A percentile compares a stretch with the other conserved stretches of the same genome.
These are phyloP conservation scores for Calephelis perditalis DNA, from an alignment of 2,888 invertebrate genomes.

Conservation along the genomic window DNA sequence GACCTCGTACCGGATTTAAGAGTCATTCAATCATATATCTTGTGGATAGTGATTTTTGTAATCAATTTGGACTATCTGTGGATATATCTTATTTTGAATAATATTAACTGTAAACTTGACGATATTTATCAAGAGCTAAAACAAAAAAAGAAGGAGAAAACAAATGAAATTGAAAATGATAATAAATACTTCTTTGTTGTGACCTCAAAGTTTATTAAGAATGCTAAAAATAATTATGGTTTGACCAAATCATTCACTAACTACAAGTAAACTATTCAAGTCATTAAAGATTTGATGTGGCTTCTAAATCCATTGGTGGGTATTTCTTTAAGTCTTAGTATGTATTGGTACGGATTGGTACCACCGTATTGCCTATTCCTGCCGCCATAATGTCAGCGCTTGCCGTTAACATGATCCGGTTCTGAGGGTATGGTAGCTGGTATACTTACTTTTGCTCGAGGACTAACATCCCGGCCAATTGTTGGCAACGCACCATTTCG, in stretches of 20 bases:
- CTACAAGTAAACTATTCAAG: conserved; percentile 20
- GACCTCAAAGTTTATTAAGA: conserved; percentile 16
- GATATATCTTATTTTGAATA: conserved; percentile 19
- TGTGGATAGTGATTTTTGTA: conserved; percentile 13
- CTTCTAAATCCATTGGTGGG: conserved; percentile 22
- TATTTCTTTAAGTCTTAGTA: background rate
- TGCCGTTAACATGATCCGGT: too few species aligned
- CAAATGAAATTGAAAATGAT: background rate
- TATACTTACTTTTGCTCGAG: too few species aligned
- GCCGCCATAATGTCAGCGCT: too few species aligned
- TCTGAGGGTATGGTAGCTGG: too few species aligned
- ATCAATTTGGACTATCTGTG: conserved; percentile 20
- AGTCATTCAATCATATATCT: background rate
- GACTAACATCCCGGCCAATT: too few species aligned
- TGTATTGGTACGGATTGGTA: too few species aligned
- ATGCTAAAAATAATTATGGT: background rate
- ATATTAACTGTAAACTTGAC: conserved; percentile 17
- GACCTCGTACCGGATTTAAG: background rate
- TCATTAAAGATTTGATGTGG: conserved; percentile 20
- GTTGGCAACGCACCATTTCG: too few species aligned
- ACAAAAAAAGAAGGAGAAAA: background rate
- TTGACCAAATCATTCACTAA: conserved; percentile 9
- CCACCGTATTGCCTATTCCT: too few species aligned
- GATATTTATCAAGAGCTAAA: conserved; percentile 19
- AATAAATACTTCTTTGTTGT: conserved; percentile 5